Conservation (phyloP, 2,113 vertebrate species). For the Myotis brandtii region DNA sequence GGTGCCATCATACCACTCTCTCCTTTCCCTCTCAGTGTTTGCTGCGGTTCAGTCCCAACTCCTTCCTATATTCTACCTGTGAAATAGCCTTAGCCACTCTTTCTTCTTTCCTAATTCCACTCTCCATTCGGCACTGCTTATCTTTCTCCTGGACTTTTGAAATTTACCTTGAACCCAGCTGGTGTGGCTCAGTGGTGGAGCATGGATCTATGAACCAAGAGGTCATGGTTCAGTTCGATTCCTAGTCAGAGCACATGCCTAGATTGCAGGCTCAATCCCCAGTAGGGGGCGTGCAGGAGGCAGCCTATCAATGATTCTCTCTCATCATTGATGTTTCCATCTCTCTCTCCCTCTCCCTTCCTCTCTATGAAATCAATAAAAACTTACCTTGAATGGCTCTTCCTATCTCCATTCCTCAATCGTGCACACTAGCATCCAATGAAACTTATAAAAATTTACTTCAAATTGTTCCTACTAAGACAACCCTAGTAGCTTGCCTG, state of each 20-base stretch:
- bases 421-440: neutral
- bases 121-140: neutral
- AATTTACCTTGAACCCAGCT: neutral
- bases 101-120: neutral
- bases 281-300: too few species aligned
- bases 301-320: too few species aligned
- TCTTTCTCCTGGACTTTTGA: neutral
- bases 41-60: fast-evolving
- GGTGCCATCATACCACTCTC: fast-evolving
- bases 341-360: too few species aligned
- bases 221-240: too few species aligned
- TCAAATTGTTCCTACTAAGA: neutral
- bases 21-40: neutral
- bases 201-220: too few species aligned
- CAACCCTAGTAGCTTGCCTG: neutral
- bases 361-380: too few species aligned
- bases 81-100: neutral
- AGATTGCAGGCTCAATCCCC: too few species aligned
- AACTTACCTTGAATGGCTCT: neutral
- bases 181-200: too few species aligned
- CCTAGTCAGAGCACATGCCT: too few species aligned
- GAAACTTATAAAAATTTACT: neutral
- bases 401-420: neutral
- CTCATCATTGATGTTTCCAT: too few species aligned
- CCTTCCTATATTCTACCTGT: neutral